Evolutionary conservation across 2,888 invertebrate species (phyloP).

Genomic region (Xanthostigma xanthostigma): DNA sequence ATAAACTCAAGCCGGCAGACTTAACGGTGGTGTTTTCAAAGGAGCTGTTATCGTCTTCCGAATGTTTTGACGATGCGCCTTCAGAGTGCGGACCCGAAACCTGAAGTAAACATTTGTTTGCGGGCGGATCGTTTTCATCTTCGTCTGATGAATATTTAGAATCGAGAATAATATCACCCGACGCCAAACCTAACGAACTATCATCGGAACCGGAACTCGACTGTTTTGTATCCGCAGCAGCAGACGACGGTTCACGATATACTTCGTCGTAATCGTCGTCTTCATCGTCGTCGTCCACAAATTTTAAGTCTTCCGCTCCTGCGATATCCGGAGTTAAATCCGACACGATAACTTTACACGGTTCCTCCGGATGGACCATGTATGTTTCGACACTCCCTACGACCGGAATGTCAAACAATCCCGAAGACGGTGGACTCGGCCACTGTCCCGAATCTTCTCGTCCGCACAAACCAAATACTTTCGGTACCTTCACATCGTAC

Average conservation of each 20-base stretch:
- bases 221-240: background rate
- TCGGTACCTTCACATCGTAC: constrained; percentile 15
- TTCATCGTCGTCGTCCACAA: constrained; percentile 35
- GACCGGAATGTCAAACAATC: constrained; percentile 51
- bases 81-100: constrained; percentile 60
- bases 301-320: constrained; percentile 47
- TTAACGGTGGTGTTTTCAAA: background rate
- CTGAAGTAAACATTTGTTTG: constrained; percentile 30
- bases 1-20: constrained; percentile 65
- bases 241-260: background rate
- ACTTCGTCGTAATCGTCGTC: constrained; percentile 26
- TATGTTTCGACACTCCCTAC: constrained; percentile 68
- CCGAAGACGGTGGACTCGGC: constrained; percentile 65
- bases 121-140: constrained; percentile 25
- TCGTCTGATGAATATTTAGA: constrained; percentile 12
- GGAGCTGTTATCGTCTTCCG: background rate
- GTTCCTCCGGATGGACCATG: constrained; percentile 65
- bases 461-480: constrained; percentile 26
- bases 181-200: background rate
- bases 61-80: constrained; percentile 41
- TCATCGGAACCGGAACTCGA: constrained; percentile 2
- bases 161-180: constrained; percentile 5
- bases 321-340: constrained; percentile 48
- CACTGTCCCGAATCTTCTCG: constrained; percentile 62
- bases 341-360: constrained; percentile 59